Evolutionary conservation across 1,140 invertebrate genomes (phyloP), one percentile per base, ranked within the genome.

Genomic region (Trigoniulus corallinus): DNA sequence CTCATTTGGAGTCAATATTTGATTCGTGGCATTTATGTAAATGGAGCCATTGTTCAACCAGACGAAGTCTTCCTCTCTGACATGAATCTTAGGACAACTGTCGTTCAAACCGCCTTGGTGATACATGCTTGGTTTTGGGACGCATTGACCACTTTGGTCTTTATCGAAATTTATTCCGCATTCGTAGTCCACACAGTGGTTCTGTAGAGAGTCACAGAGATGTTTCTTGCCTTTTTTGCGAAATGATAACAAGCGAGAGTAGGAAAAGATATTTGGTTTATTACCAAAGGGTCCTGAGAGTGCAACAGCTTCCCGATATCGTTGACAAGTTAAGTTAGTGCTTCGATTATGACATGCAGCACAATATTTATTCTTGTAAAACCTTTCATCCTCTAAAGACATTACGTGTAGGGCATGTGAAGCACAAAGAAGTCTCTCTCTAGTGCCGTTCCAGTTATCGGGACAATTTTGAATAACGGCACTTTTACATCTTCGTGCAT

Each of bases 301-400:
- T n/a, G n/a, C n/a, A n/a, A n/a, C n/a, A n/a, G n/a, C n/a, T n/a
- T n/a, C n/a, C n/a, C n/a, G n/a, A n/a, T n/a, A n/a, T n/a, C n/a
- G n/a, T n/a, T n/a, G n/a, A n/a, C n/a, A n/a, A n/a, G n/a, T n/a
- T n/a, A n/a, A n/a, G n/a, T n/a, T n/a, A n/a, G n/a, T n/a, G n/a
- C n/a, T n/a, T n/a, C n/a, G n/a, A n/a, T n/a, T n/a, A n/a, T 66
- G 60, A 49, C 67, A 69, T 15, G 54, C 42, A 29, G 62, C 65
- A 57, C 67, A 69, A 50, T 69, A 61, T 15, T 58, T 59, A 53
- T 69, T 69, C 50, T 64, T 68, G 53, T 58, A 69, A 12, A 57
- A 21, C 29, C 29, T 7, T 15, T 7, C 15, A 15, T 34, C 15
- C 7, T 34, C 29, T 7, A 7, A 7, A 7, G 29, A 34, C 7